These are phyloP conservation scores for Diachasma alloeum DNA, from an alignment of 1,140 invertebrate species.

Conservation along the genomic window DNA sequence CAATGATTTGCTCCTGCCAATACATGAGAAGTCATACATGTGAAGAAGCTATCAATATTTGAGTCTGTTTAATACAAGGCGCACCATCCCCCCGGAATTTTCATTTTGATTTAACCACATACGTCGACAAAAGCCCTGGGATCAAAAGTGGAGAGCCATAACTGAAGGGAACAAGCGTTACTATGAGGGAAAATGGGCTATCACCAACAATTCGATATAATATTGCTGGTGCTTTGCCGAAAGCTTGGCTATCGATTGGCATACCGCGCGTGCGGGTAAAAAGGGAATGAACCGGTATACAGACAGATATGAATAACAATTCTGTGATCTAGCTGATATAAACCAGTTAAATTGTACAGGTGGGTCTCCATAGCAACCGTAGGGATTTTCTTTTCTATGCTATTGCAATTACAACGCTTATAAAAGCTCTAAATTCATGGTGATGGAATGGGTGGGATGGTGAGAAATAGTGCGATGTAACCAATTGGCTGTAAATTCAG, in stretches of 20 bases:
- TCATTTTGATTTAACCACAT: no score
- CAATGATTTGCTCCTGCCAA: no score
- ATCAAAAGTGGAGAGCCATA: neutral
- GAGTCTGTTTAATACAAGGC: no score
- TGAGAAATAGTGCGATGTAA: conserved; percentile 14
- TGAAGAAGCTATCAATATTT: no score
- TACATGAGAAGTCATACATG: no score
- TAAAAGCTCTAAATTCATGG: neutral
- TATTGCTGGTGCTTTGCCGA: conserved; percentile 9
- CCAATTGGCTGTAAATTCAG: conserved; percentile 27
- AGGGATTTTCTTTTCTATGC: neutral
- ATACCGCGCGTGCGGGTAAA: conserved; percentile 10
- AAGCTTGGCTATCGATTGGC: conserved; percentile 26
- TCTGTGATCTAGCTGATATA: neutral
- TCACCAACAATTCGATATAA: conserved; percentile 24
- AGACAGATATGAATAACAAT: neutral
- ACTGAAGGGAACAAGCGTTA: neutral
- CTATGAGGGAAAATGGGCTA: neutral
- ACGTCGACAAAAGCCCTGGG: neutral
- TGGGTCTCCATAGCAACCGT: neutral
- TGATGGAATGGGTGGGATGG: neutral
- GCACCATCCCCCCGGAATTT: no score
- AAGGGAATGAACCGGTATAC: neutral
- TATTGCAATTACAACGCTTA: conserved; percentile 3
- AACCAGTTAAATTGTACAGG: neutral